Percentiles rank a stretch among this genome's conserved stretches.
Conservation (phyloP, 2,888 invertebrate species). For the Chaetogeoica ovagalla region DNA sequence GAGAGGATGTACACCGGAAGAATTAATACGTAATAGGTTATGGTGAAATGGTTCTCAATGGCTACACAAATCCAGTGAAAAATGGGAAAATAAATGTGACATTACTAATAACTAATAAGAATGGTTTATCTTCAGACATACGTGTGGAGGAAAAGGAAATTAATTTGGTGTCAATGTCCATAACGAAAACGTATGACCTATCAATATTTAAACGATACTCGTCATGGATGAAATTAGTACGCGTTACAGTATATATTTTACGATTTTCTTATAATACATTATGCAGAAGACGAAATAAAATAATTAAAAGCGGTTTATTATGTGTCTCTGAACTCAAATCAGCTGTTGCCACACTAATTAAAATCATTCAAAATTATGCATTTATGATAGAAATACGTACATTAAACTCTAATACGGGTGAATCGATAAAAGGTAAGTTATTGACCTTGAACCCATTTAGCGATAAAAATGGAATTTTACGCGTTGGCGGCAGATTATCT, state of each 20-base stretch:
- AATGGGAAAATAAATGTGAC: not conserved
- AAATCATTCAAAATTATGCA: not conserved
- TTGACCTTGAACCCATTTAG: not conserved
- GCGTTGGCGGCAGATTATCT: too few relatives aligned
- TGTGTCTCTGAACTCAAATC: not conserved
- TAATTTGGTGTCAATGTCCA: not conserved
- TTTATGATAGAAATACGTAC: not conserved
- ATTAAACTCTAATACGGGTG: not conserved
- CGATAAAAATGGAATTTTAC: not conserved
- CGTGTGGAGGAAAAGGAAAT: not conserved
- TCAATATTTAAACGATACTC: not conserved
- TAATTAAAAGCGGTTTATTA: not conserved
- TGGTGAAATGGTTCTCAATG: conserved; percentile 36
- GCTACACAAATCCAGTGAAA: not conserved
- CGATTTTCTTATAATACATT: not conserved
- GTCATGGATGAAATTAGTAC: not conserved
- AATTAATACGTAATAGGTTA: conserved; percentile 4
- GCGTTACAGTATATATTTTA: not conserved
- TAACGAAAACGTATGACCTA: not conserved
- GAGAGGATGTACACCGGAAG: conserved; percentile 25
- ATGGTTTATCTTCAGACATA: not conserved
- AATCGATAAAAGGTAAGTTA: not conserved
- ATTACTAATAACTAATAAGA: too few relatives aligned
- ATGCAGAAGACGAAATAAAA: not conserved
- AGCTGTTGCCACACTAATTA: not conserved